Conservation (phyloP, 2,113 vertebrate genomes). For the zebrafish (Danio rerio) region DNA sequence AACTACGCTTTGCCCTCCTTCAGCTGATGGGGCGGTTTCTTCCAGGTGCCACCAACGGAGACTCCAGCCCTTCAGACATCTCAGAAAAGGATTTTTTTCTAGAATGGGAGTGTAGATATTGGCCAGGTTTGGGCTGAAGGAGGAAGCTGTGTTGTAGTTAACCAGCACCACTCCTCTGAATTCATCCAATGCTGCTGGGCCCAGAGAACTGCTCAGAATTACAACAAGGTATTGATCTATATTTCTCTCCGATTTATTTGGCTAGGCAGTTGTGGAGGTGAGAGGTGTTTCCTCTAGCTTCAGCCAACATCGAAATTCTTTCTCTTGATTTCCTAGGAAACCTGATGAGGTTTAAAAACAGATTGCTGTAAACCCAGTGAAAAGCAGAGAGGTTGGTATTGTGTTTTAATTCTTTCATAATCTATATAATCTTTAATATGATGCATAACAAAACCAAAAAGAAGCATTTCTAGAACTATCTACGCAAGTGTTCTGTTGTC, state of each 20-base stretch:
- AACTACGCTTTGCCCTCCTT: conserved; percentile 41
- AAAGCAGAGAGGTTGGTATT: background rate
- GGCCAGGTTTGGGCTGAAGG: conserved; percentile 11
- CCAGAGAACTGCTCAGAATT: conserved; percentile 18
- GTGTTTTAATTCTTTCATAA: too few species aligned
- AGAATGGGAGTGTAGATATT: background rate
- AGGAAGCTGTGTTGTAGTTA: conserved; percentile 3
- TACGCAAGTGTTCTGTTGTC: too few species aligned
- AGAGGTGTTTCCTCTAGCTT: conserved; percentile 15
- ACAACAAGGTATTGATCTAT: conserved; percentile 28
- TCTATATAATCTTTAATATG: too few species aligned
- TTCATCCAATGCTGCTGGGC: background rate
- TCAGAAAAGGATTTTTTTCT: conserved; percentile 5
- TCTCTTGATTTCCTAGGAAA: conserved; percentile 7
- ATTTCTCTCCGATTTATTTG: conserved; percentile 32
- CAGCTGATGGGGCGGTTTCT: conserved; percentile 34
- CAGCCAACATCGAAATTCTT: background rate
- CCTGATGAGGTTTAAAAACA: background rate
- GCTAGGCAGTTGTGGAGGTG: background rate
- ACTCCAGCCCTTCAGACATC: background rate
- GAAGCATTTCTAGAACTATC: too few species aligned
- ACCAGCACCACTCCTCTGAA: conserved; percentile 19
- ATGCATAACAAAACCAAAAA: too few species aligned
- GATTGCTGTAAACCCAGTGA: background rate
- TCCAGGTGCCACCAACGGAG: conserved; percentile 3